These are phyloP conservation scores for Biston betularia DNA, from an alignment of 2,888 invertebrate species.

Conservation along the genomic window DNA sequence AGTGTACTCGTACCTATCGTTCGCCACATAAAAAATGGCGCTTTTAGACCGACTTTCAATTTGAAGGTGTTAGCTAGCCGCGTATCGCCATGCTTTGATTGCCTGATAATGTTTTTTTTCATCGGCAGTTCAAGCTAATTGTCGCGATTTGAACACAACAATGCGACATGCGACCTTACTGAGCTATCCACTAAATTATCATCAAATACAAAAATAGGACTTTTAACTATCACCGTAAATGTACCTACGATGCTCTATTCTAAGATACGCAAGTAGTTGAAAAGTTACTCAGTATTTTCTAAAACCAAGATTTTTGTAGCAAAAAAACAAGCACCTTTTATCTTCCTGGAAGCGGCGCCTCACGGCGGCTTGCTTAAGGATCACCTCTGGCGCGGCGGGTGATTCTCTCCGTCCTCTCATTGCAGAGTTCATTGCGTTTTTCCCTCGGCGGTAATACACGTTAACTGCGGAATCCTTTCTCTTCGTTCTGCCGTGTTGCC, in stretches of 20 bases:
- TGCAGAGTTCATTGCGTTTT: constrained; percentile 19
- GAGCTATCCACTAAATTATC: too few species aligned
- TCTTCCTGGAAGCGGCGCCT: background rate
- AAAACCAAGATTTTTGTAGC: background rate
- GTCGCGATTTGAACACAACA: too few species aligned
- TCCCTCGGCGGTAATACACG: constrained; percentile 14
- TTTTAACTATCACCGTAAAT: background rate
- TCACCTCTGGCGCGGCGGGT: background rate
- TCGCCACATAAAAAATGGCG: too few species aligned
- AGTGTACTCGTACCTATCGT: too few species aligned
- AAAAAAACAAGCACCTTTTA: background rate
- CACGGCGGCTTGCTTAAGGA: background rate
- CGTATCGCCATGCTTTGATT: too few species aligned
- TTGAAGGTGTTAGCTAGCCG: too few species aligned
- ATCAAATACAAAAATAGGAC: background rate
- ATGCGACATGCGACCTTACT: too few species aligned
- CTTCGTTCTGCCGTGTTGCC: constrained; percentile 1
- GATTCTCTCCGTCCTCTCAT: background rate
- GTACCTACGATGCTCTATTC: background rate
- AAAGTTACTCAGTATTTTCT: background rate
- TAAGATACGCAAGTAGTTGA: background rate
- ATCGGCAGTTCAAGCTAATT: too few species aligned
- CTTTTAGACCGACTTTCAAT: too few species aligned
- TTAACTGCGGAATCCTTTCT: constrained; percentile 17
- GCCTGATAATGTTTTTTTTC: too few species aligned